phyloP scores from a whole-genome alignment of 2,113 vertebrate genomes.

The Egretta garzetta region DNA sequence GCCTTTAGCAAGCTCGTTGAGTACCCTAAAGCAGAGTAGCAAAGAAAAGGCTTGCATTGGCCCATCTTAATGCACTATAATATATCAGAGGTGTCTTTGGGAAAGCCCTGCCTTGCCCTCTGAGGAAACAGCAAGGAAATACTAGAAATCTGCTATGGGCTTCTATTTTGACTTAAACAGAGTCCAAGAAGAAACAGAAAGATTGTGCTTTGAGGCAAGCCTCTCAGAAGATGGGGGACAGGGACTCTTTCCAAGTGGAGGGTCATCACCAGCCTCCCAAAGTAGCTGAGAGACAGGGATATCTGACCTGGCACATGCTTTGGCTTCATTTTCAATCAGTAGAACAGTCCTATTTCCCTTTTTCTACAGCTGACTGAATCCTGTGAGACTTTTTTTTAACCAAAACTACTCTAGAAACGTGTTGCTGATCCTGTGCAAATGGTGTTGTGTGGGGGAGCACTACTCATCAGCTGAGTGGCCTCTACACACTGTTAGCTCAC shows the following conservation, averaged over 20 bases:
- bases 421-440: neutral
- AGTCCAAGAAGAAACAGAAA: neutral
- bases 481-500: neutral
- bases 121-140: neutral
- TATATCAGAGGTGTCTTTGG: neutral
- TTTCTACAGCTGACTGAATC: neutral
- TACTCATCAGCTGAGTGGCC: neutral
- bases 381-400: neutral
- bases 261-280: neutral
- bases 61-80: no score
- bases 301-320: neutral
- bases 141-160: neutral
- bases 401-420: neutral
- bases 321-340: neutral
- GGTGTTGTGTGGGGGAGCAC: accelerated
- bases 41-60: neutral
- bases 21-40: neutral
- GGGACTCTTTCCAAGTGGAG: neutral
- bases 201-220: neutral
- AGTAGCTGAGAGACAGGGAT: neutral
- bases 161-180: neutral
- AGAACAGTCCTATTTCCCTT: neutral
- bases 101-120: neutral
- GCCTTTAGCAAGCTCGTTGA: neutral
- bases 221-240: neutral